Conservation (phyloP, 1,140 invertebrate genomes). For the Hormaphis cornu region DNA sequence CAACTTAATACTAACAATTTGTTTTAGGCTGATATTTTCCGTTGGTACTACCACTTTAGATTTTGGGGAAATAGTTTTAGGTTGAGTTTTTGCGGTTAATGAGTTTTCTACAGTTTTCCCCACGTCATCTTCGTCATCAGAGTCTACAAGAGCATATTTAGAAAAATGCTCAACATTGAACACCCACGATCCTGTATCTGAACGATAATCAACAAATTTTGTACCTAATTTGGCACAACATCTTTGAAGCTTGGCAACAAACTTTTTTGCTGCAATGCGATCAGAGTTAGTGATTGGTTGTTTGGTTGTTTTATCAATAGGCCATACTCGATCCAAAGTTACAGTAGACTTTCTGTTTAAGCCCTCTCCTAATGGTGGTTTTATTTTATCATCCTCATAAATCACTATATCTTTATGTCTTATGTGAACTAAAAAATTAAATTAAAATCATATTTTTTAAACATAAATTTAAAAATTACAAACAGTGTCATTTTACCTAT, state of each 20-base stretch:
- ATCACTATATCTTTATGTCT: constrained; percentile 62
- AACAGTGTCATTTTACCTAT: neutral
- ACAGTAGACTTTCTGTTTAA: constrained; percentile 87
- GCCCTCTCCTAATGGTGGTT: constrained; percentile 70
- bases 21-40: constrained; percentile 2
- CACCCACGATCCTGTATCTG: constrained; percentile 93
- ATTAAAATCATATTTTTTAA: neutral
- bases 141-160: constrained; percentile 87
- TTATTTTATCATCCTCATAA: constrained; percentile 51
- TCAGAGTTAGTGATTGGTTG: constrained; percentile 71
- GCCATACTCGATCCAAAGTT: constrained; percentile 90
- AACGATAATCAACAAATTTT: constrained; percentile 86
- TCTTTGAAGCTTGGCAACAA: constrained; percentile 72
- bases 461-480: neutral
- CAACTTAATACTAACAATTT: neutral
- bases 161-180: constrained; percentile 92
- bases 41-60: neutral
- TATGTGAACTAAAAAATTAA: constrained; percentile 52
- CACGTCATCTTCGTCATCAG: constrained; percentile 65
- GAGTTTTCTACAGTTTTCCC: constrained; percentile 39
- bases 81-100: constrained; percentile 41
- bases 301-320: constrained; percentile 72
- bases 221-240: constrained; percentile 78
- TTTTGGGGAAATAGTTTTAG: constrained; percentile 37
- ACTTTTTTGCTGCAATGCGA: constrained; percentile 70